phyloP scores from a whole-genome alignment of 2,888 invertebrate genomes.

The Oligia strigilis region DNA sequence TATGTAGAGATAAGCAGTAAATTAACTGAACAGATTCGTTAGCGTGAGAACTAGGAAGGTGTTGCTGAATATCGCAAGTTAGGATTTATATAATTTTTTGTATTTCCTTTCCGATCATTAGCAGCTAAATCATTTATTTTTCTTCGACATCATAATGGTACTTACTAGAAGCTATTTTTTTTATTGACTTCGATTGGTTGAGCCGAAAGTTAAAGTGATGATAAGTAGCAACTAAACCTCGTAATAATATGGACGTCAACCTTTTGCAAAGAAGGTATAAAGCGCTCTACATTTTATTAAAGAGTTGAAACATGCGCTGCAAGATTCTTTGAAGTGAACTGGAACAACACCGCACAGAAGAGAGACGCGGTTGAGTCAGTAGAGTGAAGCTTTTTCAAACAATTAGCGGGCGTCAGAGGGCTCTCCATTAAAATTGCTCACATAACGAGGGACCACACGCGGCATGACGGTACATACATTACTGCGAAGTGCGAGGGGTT shows the following conservation, averaged over 20 bases:
- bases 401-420: slow-evolving; percentile 79
- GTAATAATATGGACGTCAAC: background rate
- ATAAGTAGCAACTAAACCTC: background rate
- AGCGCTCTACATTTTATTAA: background rate
- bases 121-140: background rate
- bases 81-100: slow-evolving; percentile 1
- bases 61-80: background rate
- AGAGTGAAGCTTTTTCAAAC: slow-evolving; percentile 79
- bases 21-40: slow-evolving; percentile 19
- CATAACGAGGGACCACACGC: slow-evolving; percentile 78
- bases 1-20: slow-evolving; percentile 14
- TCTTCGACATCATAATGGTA: background rate
- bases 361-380: slow-evolving; percentile 62
- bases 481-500: slow-evolving; percentile 74
- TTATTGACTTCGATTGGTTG: background rate
- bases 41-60: slow-evolving; percentile 36
- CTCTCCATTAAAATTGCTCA: slow-evolving; percentile 84
- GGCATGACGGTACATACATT: slow-evolving; percentile 85
- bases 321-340: slow-evolving; percentile 30
- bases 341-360: slow-evolving; percentile 37
- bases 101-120: slow-evolving; percentile 5
- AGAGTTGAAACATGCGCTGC: slow-evolving; percentile 10
- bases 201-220: background rate
- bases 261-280: background rate
- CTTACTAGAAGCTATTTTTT: background rate